Evolutionary conservation across 2,113 vertebrate species (phyloP).

Genomic region (Upupa epops): DNA sequence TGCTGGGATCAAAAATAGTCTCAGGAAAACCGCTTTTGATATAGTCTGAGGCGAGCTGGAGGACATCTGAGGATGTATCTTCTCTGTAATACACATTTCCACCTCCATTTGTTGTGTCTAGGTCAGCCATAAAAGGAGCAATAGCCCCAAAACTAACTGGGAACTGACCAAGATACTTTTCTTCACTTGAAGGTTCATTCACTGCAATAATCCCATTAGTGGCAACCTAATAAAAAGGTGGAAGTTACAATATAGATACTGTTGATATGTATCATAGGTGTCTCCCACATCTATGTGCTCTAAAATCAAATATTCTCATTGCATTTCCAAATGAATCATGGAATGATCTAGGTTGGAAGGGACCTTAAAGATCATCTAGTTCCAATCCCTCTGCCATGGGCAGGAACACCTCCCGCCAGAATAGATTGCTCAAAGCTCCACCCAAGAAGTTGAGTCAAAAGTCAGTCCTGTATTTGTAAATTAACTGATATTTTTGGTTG

Average conservation of each 20-base stretch:
- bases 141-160: slow-evolving; percentile 84
- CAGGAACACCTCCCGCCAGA: too few relatives aligned
- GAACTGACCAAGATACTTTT: slow-evolving; percentile 80
- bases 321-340: not conserved
- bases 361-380: too few relatives aligned
- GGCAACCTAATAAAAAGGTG: slow-evolving; percentile 76
- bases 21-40: slow-evolving; percentile 85
- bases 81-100: slow-evolving; percentile 87
- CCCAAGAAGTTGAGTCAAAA: not conserved
- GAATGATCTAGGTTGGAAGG: too few relatives aligned
- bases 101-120: slow-evolving; percentile 83
- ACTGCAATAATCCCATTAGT: slow-evolving; percentile 90
- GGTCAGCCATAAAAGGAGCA: slow-evolving; percentile 85
- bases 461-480: not conserved
- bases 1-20: slow-evolving; percentile 73
- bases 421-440: too few relatives aligned
- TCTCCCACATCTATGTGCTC: not conserved
- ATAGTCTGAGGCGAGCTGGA: slow-evolving; percentile 72
- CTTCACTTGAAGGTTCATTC: slow-evolving; percentile 75
- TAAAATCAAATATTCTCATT: not conserved
- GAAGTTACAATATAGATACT: not conserved
- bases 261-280: not conserved
- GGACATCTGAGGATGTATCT: slow-evolving; percentile 75
- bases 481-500: not conserved
- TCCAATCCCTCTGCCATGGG: too few relatives aligned